These are phyloP conservation scores for Tachina fera DNA, from an alignment of 2,888 invertebrate species.

Conservation along the genomic window DNA sequence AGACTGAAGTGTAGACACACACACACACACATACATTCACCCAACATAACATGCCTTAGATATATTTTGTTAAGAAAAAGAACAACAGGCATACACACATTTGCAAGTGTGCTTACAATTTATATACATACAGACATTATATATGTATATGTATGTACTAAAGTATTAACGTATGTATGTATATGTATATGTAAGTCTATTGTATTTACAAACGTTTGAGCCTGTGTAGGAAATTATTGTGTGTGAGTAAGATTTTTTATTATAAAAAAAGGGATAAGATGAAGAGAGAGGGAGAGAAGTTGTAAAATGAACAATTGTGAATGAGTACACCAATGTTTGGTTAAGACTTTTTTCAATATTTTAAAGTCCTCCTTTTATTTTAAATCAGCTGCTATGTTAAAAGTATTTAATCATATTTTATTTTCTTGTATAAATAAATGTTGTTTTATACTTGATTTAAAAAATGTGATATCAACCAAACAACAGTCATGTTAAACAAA, in stretches of 20 bases:
- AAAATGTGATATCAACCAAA: not conserved
- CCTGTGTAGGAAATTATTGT: not conserved
- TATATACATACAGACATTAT: not conserved
- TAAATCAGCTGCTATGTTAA: slow-evolving; percentile 4
- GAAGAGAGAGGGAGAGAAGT: slow-evolving; percentile 14
- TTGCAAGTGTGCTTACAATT: slow-evolving; percentile 53
- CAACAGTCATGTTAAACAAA: not conserved
- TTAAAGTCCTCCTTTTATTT: slow-evolving; percentile 11
- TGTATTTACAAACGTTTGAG: not conserved
- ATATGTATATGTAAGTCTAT: slow-evolving; percentile 30
- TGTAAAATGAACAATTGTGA: slow-evolving; percentile 50
- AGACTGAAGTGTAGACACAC: slow-evolving; percentile 72
- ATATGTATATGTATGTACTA: no score
- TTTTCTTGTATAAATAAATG: slow-evolving; percentile 74
- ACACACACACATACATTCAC: slow-evolving; percentile 25
- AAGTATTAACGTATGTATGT: not conserved
- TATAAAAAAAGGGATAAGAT: not conserved
- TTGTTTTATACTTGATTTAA: not conserved
- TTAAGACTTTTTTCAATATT: slow-evolving; percentile 4
- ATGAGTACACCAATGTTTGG: slow-evolving; percentile 37
- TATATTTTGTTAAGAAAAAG: slow-evolving; percentile 40
- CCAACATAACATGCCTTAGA: slow-evolving; percentile 29
- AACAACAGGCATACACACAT: slow-evolving; percentile 50
- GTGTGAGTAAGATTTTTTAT: not conserved
- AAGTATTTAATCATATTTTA: slow-evolving; percentile 1